Evolutionary conservation across 2,797 vertebrate genomes (phyloP), one percentile per base, ranked within the genome.

Genomic region (Melopsittacus undulatus): DNA sequence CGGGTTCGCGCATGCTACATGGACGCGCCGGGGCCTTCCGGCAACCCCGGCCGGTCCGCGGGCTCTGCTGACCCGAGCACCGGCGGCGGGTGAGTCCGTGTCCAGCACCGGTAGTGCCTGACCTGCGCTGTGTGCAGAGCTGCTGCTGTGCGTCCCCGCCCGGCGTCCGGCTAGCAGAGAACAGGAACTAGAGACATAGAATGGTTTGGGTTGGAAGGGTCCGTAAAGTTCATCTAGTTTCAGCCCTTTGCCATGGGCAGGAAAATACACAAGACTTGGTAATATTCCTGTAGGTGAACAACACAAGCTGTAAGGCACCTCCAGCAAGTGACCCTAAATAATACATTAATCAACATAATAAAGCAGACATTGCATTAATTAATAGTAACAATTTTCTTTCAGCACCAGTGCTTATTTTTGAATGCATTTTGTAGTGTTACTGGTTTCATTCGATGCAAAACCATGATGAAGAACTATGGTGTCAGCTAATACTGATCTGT

Each of bases 91-190:
- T 4, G 36, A 18, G 32, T 2, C 30, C 8, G 7, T 24, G 27
- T 10, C 3, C 45, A 19, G 23, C 8, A 15, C 4, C 5, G 6
- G 0, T 9, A 8, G 54, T 7, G 69, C 7, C 1, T 5, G 45
- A 51, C 38, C 13, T 38, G 62, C 3, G 24, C 52, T 8, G n/a
- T 2, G 24, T 16, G 45, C 30, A 2, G 51, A 29, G 34, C 46
- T 34, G 32, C 42, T n/a, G 73, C 61, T 6, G 6, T 6, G 64
- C 13, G 7, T 9, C 23, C 17, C 22, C 20, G 0, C 4, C 10
- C 1, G 1, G 15, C 4, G 7, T 13, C 7, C 0, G 1, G 4
- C 8, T 12, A 23, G 4, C 20, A 30, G 23, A 11, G 54, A 36
- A 8, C n/a, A 11, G 22, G 56, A 59, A 5, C n/a, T 11, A 11